Percentiles rank a stretch among this genome's conserved stretches.
These are phyloP conservation scores for Drosophila multiciliata DNA, from an alignment of 2,888 invertebrate genomes.

Conservation along the genomic window DNA sequence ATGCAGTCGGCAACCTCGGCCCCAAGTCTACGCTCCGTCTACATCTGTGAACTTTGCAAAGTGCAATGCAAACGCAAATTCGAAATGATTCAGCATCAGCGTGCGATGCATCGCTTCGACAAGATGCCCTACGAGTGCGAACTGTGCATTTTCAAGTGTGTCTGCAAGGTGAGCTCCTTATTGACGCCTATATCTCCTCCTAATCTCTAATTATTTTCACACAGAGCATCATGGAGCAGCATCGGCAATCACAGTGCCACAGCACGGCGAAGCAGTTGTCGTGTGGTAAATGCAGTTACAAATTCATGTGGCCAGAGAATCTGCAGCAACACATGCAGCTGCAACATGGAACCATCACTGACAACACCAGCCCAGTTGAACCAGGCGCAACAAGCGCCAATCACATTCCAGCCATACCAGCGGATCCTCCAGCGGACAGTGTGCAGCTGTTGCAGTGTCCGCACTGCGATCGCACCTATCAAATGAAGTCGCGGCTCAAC, in stretches of 20 bases:
- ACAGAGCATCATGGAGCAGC: constrained; percentile 86
- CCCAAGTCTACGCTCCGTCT: constrained; percentile 39
- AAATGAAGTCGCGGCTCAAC: constrained; percentile 71
- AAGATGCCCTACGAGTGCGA: constrained; percentile 86
- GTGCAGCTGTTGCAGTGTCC: constrained; percentile 84
- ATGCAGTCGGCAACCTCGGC: constrained; percentile 9
- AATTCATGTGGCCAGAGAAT: constrained; percentile 84
- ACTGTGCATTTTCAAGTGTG: constrained; percentile 86
- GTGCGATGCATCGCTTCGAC: constrained; percentile 84
- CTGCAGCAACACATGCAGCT: constrained; percentile 72
- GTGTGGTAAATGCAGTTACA: constrained; percentile 81
- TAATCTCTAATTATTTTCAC: not conserved
- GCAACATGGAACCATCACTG: constrained; percentile 68
- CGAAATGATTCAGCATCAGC: constrained; percentile 82
- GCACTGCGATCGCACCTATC: constrained; percentile 86
- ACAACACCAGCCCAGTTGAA: not conserved
- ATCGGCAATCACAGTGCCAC: constrained; percentile 85
- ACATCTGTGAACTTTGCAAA: constrained; percentile 80
- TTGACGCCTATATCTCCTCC: not conserved
- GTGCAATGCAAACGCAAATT: constrained; percentile 80
- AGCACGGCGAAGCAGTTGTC: constrained; percentile 75
- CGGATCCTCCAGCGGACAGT: constrained; percentile 27
- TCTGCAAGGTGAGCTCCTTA: constrained; percentile 77
- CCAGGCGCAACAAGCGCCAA: constrained; percentile 6
- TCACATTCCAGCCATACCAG: constrained; percentile 4